A percentile compares a stretch with the other conserved stretches of the same genome.
These are phyloP conservation scores for Diorhabda carinulata DNA, from an alignment of 1,140 invertebrate genomes.

Conservation along the genomic window DNA sequence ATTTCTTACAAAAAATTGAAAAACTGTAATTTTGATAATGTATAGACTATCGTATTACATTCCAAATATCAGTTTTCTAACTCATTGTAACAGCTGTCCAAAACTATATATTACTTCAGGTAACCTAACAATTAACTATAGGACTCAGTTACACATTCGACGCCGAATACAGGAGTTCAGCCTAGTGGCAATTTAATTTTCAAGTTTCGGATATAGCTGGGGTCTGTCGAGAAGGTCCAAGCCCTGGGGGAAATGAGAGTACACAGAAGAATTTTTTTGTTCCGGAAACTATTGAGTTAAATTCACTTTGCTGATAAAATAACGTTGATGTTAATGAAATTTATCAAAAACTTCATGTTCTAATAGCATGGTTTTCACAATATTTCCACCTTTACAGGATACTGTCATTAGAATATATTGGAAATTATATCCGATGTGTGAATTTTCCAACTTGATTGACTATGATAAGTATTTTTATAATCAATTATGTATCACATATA, in stretches of 20 bases:
- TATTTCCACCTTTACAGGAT: no score
- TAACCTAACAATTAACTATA: conserved; percentile 1
- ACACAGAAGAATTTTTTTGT: not conserved
- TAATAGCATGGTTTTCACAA: no score
- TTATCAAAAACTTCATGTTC: not conserved
- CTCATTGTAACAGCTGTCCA: conserved; percentile 4
- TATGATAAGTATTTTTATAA: no score
- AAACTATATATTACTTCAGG: conserved; percentile 3
- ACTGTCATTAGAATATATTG: no score
- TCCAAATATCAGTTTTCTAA: conserved; percentile 1
- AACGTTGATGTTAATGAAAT: conserved; percentile 7
- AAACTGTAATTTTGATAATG: no score
- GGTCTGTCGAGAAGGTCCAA: not conserved
- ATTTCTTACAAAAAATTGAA: no score
- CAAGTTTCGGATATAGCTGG: not conserved
- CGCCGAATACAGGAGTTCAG: not conserved
- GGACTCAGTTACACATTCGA: not conserved
- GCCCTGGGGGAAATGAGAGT: not conserved
- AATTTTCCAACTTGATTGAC: no score
- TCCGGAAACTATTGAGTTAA: not conserved
- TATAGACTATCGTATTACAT: conserved; percentile 6
- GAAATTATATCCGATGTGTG: no score
- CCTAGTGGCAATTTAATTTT: conserved; percentile 1
- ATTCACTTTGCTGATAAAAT: not conserved
- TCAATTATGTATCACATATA: no score